Evolutionary conservation across 1,140 invertebrate genomes (phyloP), one percentile per base, ranked within the genome.

Genomic region (Campoletis sonorensis): DNA sequence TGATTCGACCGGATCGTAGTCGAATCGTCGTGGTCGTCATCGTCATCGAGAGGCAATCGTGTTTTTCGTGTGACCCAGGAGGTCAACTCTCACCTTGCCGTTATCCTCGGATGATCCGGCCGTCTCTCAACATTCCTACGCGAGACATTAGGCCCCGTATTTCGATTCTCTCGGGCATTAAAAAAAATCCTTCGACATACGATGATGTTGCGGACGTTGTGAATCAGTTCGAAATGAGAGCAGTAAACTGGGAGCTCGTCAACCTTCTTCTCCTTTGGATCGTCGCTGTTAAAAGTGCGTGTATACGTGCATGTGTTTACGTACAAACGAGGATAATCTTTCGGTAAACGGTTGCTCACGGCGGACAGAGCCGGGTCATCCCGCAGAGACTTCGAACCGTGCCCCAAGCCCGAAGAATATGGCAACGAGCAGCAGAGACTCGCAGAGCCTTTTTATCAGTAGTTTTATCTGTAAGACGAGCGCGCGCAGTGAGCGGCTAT

Each of bases 401-500:
- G 4, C 33, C 11, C 64, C 76, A 61, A 81, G 83, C 58, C 70
- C 45, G 64, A 51, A 64, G 70, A 70, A 76, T 71, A 26, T 26
- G 37, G 33, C 21, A 27, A 71, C 84, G 81, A 73, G n/a, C n/a
- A n/a, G n/a, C n/a, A n/a, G 80, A 82, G 82, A 83, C 80, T 61
- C 84, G 82, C 80, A 85, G 83, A 83, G 40, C 40, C 13, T 45
- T 81, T 89, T 92, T 92, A 92, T 92, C 91, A 88, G 85, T 86
- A 88, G 75, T 77, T 77, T 77, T 77, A 92, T 92, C 91, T 89
- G 89, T 82, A 79, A 91, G 90, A 90, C 88, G 90, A 88, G 87
- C 91, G 90, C 88, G 90, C 88, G 87, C 91, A 92, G 91, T 91
- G 89, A 91, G 89, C 90, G 87, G 91, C 89, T 92, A 92, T 92